A percentile compares a stretch with the other conserved stretches of the same genome.
Conservation (phyloP, 2,888 invertebrate genomes). For the Hirtodrosophila cameraria region DNA sequence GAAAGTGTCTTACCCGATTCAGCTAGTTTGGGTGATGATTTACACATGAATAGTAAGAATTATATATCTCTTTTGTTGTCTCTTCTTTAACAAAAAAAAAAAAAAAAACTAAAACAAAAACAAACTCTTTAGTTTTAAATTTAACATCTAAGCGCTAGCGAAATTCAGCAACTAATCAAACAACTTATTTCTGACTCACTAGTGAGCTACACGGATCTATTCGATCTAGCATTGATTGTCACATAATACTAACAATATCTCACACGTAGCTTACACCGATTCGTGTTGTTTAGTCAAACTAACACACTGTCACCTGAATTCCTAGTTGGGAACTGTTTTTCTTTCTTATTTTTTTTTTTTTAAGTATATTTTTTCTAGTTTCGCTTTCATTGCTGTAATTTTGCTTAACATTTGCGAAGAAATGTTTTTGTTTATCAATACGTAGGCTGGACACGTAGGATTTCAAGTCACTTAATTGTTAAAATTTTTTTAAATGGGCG, state of each 20-base stretch:
- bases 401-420: constrained; percentile 40
- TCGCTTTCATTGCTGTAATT: constrained; percentile 51
- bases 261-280: constrained; percentile 58
- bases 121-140: constrained; percentile 64
- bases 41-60: constrained; percentile 87
- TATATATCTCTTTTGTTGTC: constrained; percentile 77
- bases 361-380: constrained; percentile 6
- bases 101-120: constrained; percentile 5
- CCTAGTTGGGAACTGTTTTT: constrained; percentile 32
- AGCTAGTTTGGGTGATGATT: constrained; percentile 92
- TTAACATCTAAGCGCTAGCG: constrained; percentile 37
- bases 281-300: constrained; percentile 19
- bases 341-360: constrained; percentile 1
- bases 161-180: constrained; percentile 35
- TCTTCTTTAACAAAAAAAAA: constrained; percentile 58
- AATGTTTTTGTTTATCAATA: constrained; percentile 5
- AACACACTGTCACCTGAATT: constrained; percentile 15
- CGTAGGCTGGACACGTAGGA: constrained; percentile 55
- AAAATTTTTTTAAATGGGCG: constrained; percentile 19
- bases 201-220: constrained; percentile 16
- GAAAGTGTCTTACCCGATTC: constrained; percentile 94
- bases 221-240: neutral
- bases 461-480: constrained; percentile 29
- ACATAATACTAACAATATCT: constrained; percentile 18
- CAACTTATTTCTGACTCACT: constrained; percentile 12